Conservation (phyloP, 2,113 vertebrate genomes). For the Calypte anna region DNA sequence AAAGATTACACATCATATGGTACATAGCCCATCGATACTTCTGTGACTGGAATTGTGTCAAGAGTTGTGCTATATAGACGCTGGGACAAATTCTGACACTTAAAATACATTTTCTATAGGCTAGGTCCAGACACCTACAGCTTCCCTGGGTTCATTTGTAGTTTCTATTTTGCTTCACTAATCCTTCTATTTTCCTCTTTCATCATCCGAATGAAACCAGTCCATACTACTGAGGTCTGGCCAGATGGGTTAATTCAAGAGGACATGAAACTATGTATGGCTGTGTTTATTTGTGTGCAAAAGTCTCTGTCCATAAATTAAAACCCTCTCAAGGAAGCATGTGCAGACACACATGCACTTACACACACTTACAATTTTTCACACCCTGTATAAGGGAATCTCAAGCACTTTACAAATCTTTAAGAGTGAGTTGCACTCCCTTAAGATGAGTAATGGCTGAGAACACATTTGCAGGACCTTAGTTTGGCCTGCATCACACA, state of each 20-base stretch:
- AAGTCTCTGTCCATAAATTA: constrained; percentile 28
- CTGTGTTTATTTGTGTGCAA: not conserved
- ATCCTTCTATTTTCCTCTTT: not conserved
- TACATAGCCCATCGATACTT: not conserved
- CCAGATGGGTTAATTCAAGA: constrained; percentile 8
- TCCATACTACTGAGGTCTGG: not conserved
- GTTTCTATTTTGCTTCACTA: not conserved
- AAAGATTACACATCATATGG: not conserved
- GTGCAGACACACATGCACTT: not conserved
- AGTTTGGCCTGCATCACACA: constrained; percentile 17
- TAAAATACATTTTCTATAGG: not conserved
- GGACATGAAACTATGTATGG: not conserved
- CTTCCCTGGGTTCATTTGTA: not conserved
- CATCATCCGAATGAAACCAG: not conserved
- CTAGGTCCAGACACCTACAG: not conserved
- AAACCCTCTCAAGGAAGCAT: not conserved
- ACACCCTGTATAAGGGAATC: constrained; percentile 24
- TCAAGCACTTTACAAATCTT: constrained; percentile 58
- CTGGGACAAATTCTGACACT: not conserved
- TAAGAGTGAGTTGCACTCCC: not conserved
- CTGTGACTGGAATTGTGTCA: not conserved
- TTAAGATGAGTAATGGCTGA: constrained; percentile 35
- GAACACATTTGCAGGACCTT: constrained; percentile 23
- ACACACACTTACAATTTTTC: not conserved
- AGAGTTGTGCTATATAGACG: not conserved